Percentiles rank a stretch among this genome's conserved stretches.
Conservation (phyloP, 2,888 invertebrate genomes). For the Aspidapion aeneum region DNA sequence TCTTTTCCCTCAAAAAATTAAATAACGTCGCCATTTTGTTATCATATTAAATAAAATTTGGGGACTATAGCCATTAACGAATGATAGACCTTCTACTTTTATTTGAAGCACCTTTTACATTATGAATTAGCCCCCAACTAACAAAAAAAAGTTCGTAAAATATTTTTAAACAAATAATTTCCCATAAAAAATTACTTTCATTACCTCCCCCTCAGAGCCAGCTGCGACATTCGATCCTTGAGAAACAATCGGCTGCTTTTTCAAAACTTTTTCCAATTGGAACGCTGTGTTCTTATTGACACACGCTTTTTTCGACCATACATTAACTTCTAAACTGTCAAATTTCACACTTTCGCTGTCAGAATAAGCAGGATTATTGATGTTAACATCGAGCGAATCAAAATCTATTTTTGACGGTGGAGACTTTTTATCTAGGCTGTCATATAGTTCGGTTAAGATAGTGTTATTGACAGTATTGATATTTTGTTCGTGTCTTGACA, state of each 20-base stretch:
- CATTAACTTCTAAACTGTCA: constrained; percentile 41
- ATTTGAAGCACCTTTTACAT: no score
- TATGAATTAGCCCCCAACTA: no score
- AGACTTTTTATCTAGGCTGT: constrained; percentile 43
- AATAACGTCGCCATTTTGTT: no score
- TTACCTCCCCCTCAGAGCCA: constrained; percentile 8
- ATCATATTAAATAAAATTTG: no score
- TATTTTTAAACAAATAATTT: no score
- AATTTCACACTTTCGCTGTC: constrained; percentile 33
- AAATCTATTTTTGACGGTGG: constrained; percentile 39
- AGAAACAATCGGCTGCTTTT: constrained; percentile 35
- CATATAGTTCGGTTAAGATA: constrained; percentile 41
- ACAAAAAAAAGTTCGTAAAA: no score
- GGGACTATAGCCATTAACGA: no score
- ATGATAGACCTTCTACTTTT: no score
- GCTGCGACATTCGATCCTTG: not conserved
- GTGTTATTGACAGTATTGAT: constrained; percentile 21
- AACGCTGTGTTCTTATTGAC: constrained; percentile 32
- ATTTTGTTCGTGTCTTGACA: not conserved
- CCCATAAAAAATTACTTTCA: no score
- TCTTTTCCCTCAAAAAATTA: no score
- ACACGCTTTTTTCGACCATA: constrained; percentile 33
- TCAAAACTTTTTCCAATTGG: constrained; percentile 42
- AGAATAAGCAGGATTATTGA: constrained; percentile 28
- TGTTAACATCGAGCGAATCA: constrained; percentile 42